Evolutionary conservation across 2,888 invertebrate species (phyloP).

Genomic region (Ochropacha duplaris): DNA sequence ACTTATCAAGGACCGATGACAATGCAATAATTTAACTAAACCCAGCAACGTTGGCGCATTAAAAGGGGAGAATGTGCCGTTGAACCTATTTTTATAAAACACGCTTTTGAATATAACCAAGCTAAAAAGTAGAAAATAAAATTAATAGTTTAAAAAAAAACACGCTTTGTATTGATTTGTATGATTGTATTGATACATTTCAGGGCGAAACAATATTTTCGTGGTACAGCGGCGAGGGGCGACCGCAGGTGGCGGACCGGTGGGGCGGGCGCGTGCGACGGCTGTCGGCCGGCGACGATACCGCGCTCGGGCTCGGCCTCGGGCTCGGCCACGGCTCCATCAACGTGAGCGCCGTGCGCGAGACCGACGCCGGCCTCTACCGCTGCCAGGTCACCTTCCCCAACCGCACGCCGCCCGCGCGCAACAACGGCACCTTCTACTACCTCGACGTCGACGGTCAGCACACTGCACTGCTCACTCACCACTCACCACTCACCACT

Average conservation of each 20-base stretch:
- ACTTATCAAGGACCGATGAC: too few species aligned
- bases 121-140: too few species aligned
- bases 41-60: too few species aligned
- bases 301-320: slow-evolving; percentile 66
- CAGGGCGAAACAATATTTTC: slow-evolving; percentile 92
- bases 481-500: background rate
- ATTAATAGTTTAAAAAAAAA: too few species aligned
- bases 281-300: slow-evolving; percentile 61
- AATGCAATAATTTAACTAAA: too few species aligned
- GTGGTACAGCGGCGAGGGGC: slow-evolving; percentile 89
- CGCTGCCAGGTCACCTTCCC: slow-evolving; percentile 95
- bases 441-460: slow-evolving; percentile 94
- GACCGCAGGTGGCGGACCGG: slow-evolving; percentile 87
- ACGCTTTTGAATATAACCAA: too few species aligned
- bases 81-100: too few species aligned
- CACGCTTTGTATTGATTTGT: too few species aligned
- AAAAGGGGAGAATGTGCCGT: too few species aligned
- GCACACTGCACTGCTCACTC: slow-evolving; percentile 25
- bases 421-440: slow-evolving; percentile 95
- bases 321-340: slow-evolving; percentile 86
- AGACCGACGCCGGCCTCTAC: slow-evolving; percentile 95
- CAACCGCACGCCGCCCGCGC: slow-evolving; percentile 91
- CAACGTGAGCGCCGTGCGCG: slow-evolving; percentile 93
- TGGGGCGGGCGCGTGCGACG: slow-evolving; percentile 90
- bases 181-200: too few species aligned